Conservation (phyloP, 2,888 invertebrate species). For the Sminthurinus aureus region DNA sequence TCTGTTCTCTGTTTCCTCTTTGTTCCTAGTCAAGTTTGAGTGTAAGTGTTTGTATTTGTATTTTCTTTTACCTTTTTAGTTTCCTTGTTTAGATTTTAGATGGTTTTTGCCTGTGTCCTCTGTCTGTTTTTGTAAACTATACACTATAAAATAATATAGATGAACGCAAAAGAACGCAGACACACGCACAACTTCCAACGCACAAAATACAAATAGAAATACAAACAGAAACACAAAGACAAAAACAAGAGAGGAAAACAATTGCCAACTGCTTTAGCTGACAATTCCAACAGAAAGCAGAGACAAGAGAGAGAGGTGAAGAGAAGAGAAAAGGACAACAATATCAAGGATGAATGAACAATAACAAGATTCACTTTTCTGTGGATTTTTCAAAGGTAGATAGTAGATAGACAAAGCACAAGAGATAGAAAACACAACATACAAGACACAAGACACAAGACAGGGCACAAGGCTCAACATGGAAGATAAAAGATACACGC, state of each 20-base stretch:
- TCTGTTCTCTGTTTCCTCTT: not conserved
- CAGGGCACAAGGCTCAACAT: no score
- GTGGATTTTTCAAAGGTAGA: not conserved
- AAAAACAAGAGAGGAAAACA: not conserved
- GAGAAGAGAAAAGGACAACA: not conserved
- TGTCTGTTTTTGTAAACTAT: no score
- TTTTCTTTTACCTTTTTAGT: not conserved
- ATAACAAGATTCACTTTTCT: not conserved
- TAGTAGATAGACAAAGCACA: no score
- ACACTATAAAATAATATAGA: not conserved
- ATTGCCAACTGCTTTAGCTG: not conserved
- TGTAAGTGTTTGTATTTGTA: not conserved
- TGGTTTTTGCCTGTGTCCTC: no score
- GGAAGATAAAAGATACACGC: no score
- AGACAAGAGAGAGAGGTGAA: no score
- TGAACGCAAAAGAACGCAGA: not conserved
- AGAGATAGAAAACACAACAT: no score
- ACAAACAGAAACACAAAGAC: not conserved
- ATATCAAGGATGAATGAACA: conserved; percentile 1
- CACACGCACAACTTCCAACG: not conserved
- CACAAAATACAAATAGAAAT: not conserved
- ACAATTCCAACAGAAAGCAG: not conserved
- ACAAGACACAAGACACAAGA: no score
- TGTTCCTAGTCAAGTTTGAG: not conserved
- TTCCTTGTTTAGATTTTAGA: not conserved